These are phyloP conservation scores for Myiothlypis coronata DNA, from an alignment of 2,797 vertebrate species.

Conservation along the genomic window DNA sequence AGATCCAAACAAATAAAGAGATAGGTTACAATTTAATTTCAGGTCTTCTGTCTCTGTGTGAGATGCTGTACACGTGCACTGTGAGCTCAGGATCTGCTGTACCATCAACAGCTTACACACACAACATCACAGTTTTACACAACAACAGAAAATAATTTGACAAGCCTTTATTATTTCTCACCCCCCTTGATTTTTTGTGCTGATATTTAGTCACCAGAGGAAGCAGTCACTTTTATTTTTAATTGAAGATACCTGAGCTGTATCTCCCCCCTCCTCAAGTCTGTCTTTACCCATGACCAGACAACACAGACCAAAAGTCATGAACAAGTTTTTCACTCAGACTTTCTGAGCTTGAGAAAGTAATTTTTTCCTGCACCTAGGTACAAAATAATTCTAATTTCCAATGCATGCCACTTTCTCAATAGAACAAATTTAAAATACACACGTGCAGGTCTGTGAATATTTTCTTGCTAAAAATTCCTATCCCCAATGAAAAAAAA, in stretches of 20 bases:
- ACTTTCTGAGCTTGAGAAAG: background rate
- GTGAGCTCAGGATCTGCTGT: background rate
- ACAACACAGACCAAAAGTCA: background rate
- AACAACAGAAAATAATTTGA: background rate
- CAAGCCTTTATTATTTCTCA: background rate
- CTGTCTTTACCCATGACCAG: background rate
- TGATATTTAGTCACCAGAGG: background rate
- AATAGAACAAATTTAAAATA: background rate
- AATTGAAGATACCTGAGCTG: background rate
- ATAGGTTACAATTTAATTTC: background rate
- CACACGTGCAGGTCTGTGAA: accelerated
- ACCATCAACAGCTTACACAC: background rate
- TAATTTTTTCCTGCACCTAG: background rate
- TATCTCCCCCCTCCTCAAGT: accelerated
- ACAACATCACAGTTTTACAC: background rate
- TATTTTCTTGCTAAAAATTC: background rate
- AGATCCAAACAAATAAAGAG: background rate
- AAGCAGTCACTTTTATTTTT: background rate
- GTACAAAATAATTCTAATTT: background rate
- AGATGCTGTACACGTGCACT: accelerated
- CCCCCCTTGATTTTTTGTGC: background rate
- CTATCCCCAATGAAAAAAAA: background rate
- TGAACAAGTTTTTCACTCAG: background rate
- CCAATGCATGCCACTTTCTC: background rate
- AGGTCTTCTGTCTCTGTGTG: background rate